phyloP scores from a whole-genome alignment of 2,797 vertebrate species.

The Ptychobarbus kaznakovi region DNA sequence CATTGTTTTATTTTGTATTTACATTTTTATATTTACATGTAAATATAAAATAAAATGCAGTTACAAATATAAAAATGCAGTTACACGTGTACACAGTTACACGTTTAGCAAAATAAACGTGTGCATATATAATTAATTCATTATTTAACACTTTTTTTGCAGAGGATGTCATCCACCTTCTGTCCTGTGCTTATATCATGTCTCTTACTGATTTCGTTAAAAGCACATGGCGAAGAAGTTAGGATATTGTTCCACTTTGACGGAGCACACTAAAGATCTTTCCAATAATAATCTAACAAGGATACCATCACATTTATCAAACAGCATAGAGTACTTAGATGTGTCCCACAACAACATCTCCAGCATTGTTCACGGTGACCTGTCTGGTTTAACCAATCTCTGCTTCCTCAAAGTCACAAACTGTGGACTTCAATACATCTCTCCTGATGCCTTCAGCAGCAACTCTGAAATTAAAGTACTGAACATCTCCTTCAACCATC shows the following conservation, averaged over 20 bases:
- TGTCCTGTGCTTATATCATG: slow-evolving; percentile 25
- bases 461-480: slow-evolving; percentile 67
- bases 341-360: slow-evolving; percentile 70
- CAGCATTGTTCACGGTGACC: slow-evolving; percentile 49
- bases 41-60: too few species aligned
- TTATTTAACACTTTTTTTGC: slow-evolving; percentile 11
- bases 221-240: slow-evolving; percentile 41
- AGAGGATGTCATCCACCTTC: slow-evolving; percentile 29
- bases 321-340: slow-evolving; percentile 66
- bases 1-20: not conserved
- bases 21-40: not conserved
- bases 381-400: slow-evolving; percentile 61
- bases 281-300: slow-evolving; percentile 61
- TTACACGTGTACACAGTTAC: not conserved
- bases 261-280: slow-evolving; percentile 54
- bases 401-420: slow-evolving; percentile 69
- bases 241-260: slow-evolving; percentile 61
- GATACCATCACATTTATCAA: slow-evolving; percentile 63
- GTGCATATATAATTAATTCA: not conserved
- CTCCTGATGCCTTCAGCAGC: slow-evolving; percentile 60
- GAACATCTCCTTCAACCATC: slow-evolving; percentile 69
- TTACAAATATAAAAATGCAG: too few species aligned
- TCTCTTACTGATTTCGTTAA: slow-evolving; percentile 36
- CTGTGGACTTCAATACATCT: slow-evolving; percentile 66
- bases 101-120: not conserved